These are phyloP conservation scores for Mergus octosetaceus DNA, from an alignment of 2,797 vertebrate genomes.

Conservation along the genomic window DNA sequence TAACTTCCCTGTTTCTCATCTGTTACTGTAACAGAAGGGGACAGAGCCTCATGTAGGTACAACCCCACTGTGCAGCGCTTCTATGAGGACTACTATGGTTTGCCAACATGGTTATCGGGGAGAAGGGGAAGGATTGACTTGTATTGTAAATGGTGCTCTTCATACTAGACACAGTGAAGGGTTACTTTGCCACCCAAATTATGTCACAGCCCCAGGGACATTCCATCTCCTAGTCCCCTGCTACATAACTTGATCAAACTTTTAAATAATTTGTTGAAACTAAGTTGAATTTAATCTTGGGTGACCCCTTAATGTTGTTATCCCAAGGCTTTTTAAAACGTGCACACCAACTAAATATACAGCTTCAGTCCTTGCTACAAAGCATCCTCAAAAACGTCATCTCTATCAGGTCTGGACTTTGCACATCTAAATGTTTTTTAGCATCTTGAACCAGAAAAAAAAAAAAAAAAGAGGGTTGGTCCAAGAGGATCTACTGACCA, in stretches of 20 bases:
- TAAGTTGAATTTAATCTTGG: neutral
- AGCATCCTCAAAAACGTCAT: neutral
- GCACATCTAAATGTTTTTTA: neutral
- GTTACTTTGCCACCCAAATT: neutral
- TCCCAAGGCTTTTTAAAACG: constrained; percentile 23
- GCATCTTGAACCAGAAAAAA: neutral
- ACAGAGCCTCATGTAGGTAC: neutral
- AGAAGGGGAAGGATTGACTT: neutral
- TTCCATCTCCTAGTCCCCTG: neutral
- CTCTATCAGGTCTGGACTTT: neutral
- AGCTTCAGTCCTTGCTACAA: constrained; percentile 20
- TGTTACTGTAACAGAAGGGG: neutral
- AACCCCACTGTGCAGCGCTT: neutral
- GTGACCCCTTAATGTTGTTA: neutral
- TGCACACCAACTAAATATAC: constrained; percentile 39
- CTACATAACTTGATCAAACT: neutral
- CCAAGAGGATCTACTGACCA: neutral
- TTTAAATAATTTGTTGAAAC: neutral
- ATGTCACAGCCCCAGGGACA: neutral
- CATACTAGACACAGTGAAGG: neutral
- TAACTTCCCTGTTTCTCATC: neutral
- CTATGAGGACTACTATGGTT: neutral
- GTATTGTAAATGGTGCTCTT: neutral
- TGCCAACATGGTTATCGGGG: neutral
- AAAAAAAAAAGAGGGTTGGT: neutral